Conservation (phyloP, 2,888 invertebrate species). For the Cheilosia scutellata region DNA sequence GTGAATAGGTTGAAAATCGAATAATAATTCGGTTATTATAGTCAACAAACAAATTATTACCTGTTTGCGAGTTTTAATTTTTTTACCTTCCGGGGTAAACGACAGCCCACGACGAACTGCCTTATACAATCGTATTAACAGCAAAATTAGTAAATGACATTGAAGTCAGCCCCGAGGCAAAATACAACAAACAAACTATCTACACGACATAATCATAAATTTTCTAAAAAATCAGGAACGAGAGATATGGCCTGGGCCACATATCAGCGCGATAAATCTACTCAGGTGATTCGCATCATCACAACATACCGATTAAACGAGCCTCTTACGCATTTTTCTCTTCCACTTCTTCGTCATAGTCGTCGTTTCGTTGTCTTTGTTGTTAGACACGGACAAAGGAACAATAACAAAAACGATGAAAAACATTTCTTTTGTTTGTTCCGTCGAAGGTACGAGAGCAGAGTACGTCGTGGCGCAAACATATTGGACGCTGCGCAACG, state of each 20-base stretch:
- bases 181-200: not conserved
- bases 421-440: constrained; percentile 39
- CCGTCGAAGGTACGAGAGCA: constrained; percentile 7
- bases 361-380: not conserved
- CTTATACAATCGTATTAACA: constrained; percentile 20
- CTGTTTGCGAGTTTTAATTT: too few relatives aligned
- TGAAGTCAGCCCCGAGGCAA: constrained; percentile 13
- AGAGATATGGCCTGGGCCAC: not conserved
- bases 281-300: constrained; percentile 32
- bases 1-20: too few relatives aligned
- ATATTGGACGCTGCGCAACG: constrained; percentile 22
- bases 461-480: not conserved
- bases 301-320: constrained; percentile 1
- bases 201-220: not conserved
- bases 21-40: too few relatives aligned
- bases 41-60: too few relatives aligned
- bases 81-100: constrained; percentile 41
- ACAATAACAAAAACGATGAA: constrained; percentile 24
- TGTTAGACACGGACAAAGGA: constrained; percentile 12
- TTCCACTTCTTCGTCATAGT: not conserved
- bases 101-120: constrained; percentile 6
- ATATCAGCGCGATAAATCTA: constrained; percentile 4
- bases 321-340: constrained; percentile 26
- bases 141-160: constrained; percentile 11
- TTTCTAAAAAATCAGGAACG: not conserved